Base-by-base conservation (phyloP, 2,113 vertebrate species). In the Riparia riparia region DNA sequence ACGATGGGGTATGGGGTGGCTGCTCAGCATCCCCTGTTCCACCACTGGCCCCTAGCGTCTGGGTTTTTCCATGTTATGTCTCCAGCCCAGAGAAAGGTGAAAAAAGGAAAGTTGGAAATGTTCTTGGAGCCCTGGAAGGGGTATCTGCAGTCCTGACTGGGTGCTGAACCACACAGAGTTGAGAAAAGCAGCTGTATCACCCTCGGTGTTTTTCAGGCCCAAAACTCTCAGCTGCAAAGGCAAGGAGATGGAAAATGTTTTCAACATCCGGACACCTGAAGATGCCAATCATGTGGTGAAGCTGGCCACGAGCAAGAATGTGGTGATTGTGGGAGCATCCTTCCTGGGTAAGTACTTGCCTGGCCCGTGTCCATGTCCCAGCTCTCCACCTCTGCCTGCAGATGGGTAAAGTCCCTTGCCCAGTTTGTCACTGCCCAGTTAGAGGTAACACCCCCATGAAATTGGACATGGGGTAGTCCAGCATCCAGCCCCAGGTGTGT, bases 201-300 rank as follows among this genome's bases (percentile, higher is more conserved):
- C 14, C 41, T 93, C 37, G 10, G 3, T 39, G 31, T 49, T 72
- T 93, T 80, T 92, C 97, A 99, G 99, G 93, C 99, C 99, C 22
- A 99, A 98, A 98, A 98, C 98, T 49, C 98, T 99, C 92, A 99
- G 95, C 97, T 99, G 99, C 97, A 99, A 99, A 97, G 99, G 99
- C 66, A 99, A 98, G 95, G 99, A 99, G 10, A 97, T 99, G 58
- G 98, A 98, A 94, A 99, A 99, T 0, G 99, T 99, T 77, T 99
- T 99, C 96, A 99, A 99, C 84, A 98, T 99, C 93, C 96, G 98
- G 83, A 99, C 98, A 0, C 99, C 99, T 0, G 99, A 99, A 90
- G 99, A 99, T 44, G 99, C 99, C 37, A 99, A 99, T 96, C 98
- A 98, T 14, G 98, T 99, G 25, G 99, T 98, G 50, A 98, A 98